phyloP scores from a whole-genome alignment of 2,797 vertebrate genomes.

The Acanthurus leucopareius region DNA sequence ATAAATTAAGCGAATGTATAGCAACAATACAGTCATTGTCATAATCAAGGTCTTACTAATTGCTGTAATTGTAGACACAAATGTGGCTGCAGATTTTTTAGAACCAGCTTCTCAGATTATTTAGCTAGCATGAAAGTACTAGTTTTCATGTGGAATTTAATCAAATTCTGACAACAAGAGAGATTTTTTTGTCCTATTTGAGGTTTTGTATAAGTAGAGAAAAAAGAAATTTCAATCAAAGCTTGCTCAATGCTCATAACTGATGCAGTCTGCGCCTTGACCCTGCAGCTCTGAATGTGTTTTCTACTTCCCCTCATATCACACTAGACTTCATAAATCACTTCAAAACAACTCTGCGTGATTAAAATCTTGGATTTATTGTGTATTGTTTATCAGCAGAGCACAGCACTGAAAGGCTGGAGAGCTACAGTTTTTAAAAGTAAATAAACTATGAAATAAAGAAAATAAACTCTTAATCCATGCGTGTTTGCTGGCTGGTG shows the following conservation, averaged over 20 bases:
- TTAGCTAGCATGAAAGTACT: not conserved
- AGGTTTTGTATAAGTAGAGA: not conserved
- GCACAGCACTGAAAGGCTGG: not conserved
- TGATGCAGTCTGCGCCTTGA: slow-evolving; percentile 25
- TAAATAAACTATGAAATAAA: not conserved
- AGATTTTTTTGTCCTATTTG: not conserved
- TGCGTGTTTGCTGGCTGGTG: slow-evolving; percentile 5
- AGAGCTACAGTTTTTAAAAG: not conserved
- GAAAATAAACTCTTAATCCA: not conserved
- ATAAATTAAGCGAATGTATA: slow-evolving; percentile 7
- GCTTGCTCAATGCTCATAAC: not conserved
- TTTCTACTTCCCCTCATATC: not conserved
- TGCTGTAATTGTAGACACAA: not conserved
- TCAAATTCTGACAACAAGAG: slow-evolving; percentile 1
- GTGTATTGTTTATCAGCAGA: slow-evolving; percentile 6
- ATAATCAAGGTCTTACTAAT: slow-evolving; percentile 7
- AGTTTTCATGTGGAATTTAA: slow-evolving; percentile 6
- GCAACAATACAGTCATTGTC: slow-evolving; percentile 14
- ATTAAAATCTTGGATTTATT: slow-evolving; percentile 39
- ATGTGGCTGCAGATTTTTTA: not conserved
- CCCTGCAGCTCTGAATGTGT: slow-evolving; percentile 12
- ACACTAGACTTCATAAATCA: slow-evolving; percentile 14
- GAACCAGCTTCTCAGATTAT: not conserved
- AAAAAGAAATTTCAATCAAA: slow-evolving; percentile 14
- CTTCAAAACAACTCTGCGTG: slow-evolving; percentile 10